Evolutionary conservation across 2,113 vertebrate genomes (phyloP).

Genomic region (Brachyhypopomus gauderio): DNA sequence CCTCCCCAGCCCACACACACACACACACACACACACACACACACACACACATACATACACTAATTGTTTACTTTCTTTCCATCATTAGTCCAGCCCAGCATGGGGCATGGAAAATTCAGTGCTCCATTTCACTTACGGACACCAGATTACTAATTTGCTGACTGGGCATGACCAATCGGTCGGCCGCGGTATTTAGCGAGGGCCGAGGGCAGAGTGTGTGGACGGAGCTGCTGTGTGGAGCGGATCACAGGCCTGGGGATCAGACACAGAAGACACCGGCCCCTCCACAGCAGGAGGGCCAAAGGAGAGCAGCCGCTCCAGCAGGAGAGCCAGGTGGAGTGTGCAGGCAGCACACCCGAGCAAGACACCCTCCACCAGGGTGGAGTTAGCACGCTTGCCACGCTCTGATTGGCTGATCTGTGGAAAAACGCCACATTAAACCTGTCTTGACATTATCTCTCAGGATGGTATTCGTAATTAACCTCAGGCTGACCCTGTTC

Average conservation of each 20-base stretch:
- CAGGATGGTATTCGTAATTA: slow-evolving; percentile 49
- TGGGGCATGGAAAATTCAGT: slow-evolving; percentile 16
- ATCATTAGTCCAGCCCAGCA: slow-evolving; percentile 2
- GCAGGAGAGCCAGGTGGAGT: slow-evolving; percentile 7
- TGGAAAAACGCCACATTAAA: slow-evolving; percentile 11
- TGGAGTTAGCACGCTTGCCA: slow-evolving; percentile 8
- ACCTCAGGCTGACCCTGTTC: slow-evolving; percentile 42
- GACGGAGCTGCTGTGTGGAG: slow-evolving; percentile 47
- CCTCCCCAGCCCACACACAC: not conserved
- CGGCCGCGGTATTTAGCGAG: slow-evolving; percentile 43
- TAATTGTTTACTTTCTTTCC: slow-evolving; percentile 40
- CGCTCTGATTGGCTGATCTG: slow-evolving; percentile 5
- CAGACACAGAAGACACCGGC: slow-evolving; percentile 10
- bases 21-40: not conserved
- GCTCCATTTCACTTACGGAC: slow-evolving; percentile 35
- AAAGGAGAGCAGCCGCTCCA: not conserved
- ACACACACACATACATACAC: not conserved
- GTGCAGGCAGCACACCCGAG: slow-evolving; percentile 12
- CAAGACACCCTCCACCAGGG: slow-evolving; percentile 36
- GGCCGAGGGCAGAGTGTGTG: slow-evolving; percentile 36
- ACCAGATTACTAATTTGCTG: slow-evolving; percentile 43
- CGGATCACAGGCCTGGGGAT: slow-evolving; percentile 58
- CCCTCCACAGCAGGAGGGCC: not conserved
- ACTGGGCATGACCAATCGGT: slow-evolving; percentile 58
- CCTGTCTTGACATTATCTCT: slow-evolving; percentile 37